These are phyloP conservation scores for Vanessa cardui DNA, from an alignment of 2,888 invertebrate species.

Conservation along the genomic window DNA sequence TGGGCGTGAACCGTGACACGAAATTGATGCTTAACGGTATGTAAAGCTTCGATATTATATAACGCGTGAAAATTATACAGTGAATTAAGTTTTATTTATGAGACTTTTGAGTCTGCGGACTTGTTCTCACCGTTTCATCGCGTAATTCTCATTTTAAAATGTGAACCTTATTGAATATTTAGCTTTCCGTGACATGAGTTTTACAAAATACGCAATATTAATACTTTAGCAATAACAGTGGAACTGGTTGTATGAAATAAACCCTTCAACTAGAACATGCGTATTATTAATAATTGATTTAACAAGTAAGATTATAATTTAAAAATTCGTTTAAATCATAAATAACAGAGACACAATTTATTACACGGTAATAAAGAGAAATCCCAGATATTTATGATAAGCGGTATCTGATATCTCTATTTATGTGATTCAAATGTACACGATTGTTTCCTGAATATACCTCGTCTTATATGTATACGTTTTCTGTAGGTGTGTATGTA, in stretches of 20 bases:
- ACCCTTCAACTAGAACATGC: constrained; percentile 5
- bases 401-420: too few relatives aligned
- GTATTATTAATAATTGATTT: too few relatives aligned
- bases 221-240: constrained; percentile 19
- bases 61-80: background rate
- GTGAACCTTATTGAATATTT: constrained; percentile 15
- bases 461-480: too few relatives aligned
- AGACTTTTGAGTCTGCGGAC: constrained; percentile 1
- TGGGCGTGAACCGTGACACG: constrained; percentile 12
- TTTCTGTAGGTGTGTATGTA: too few relatives aligned
- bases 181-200: constrained; percentile 11
- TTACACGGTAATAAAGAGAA: too few relatives aligned
- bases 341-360: too few relatives aligned
- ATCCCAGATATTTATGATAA: too few relatives aligned
- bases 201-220: constrained; percentile 12
- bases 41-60: constrained; percentile 10
- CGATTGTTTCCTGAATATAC: too few relatives aligned
- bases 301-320: too few relatives aligned
- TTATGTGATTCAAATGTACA: too few relatives aligned
- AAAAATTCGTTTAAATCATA: too few relatives aligned
- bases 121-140: constrained; percentile 4
- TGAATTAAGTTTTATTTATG: constrained; percentile 7
- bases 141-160: constrained; percentile 16
- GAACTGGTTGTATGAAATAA: constrained; percentile 20
- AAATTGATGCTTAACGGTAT: constrained; percentile 9